Evolutionary conservation across 2,888 invertebrate species (phyloP).

Genomic region (Acanthococcus lagerstroemiae): DNA sequence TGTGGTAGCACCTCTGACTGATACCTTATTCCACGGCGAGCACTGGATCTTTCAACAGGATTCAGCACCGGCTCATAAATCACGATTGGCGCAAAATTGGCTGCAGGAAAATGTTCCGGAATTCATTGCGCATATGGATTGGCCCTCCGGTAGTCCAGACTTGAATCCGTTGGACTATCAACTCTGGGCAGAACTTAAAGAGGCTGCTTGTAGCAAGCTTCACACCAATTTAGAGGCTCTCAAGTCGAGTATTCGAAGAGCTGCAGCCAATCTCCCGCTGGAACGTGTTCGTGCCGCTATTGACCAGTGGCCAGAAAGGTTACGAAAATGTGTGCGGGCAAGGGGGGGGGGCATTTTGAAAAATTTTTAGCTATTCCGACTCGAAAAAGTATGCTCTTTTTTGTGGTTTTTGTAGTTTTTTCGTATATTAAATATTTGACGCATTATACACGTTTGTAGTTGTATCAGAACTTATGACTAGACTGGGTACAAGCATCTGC

Average conservation of each 20-base stretch:
- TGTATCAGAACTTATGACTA: too few relatives aligned
- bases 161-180: conserved; percentile 30
- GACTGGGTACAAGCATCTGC: too few relatives aligned
- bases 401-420: too few relatives aligned
- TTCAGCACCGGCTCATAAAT: too few relatives aligned
- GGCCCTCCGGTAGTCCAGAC: conserved; percentile 32
- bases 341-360: too few relatives aligned
- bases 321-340: too few relatives aligned
- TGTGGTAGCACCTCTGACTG: neutral
- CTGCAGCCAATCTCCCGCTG: neutral
- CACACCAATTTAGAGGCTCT: neutral
- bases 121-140: neutral
- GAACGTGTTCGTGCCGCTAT: neutral
- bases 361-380: too few relatives aligned
- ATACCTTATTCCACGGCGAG: neutral
- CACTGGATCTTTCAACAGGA: neutral
- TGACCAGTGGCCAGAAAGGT: too few relatives aligned
- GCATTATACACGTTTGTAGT: too few relatives aligned
- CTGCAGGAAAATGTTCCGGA: neutral
- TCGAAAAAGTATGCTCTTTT: too few relatives aligned
- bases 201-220: neutral
- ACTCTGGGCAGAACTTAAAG: neutral
- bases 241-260: neutral
- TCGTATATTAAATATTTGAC: too few relatives aligned
- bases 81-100: conserved; percentile 30